Evolutionary conservation across 92 coral and sea anemone species (phyloP).

Genomic region (Umimayanthus kanabou): DNA sequence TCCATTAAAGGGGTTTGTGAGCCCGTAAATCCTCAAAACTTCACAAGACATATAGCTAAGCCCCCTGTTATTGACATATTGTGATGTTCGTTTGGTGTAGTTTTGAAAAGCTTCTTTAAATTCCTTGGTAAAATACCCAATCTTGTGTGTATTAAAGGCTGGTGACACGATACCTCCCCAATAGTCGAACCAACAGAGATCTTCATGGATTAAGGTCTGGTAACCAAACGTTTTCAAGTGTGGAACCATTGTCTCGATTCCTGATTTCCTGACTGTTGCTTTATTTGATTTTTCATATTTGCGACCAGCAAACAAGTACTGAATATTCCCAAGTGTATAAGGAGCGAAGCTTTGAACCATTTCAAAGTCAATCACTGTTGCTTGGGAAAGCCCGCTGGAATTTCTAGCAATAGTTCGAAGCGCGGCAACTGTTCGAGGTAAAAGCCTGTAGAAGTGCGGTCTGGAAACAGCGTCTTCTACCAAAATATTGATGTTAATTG

Average conservation of each 20-base stretch:
- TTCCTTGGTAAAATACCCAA: slow-evolving; percentile 54
- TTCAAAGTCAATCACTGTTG: slow-evolving; percentile 84
- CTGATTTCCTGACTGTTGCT: slow-evolving; percentile 47
- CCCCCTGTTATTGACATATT: slow-evolving; percentile 71
- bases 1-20: slow-evolving; percentile 69
- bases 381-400: slow-evolving; percentile 53
- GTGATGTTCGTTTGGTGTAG: slow-evolving; percentile 42
- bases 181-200: slow-evolving; percentile 83
- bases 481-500: slow-evolving; percentile 76
- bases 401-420: slow-evolving; percentile 66
- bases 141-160: slow-evolving; percentile 54
- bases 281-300: slow-evolving; percentile 22
- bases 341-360: slow-evolving; percentile 85
- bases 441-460: slow-evolving; percentile 79
- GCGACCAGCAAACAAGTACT: slow-evolving; percentile 72
- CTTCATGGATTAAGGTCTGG: slow-evolving; percentile 85
- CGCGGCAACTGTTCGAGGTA: slow-evolving; percentile 74
- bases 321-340: slow-evolving; percentile 69
- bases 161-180: slow-evolving; percentile 82
- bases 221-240: slow-evolving; percentile 65
- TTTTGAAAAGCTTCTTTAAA: slow-evolving; percentile 52
- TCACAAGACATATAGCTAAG: slow-evolving; percentile 77
- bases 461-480: slow-evolving; percentile 92
- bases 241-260: slow-evolving; percentile 52
- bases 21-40: slow-evolving; percentile 51